phyloP scores from a whole-genome alignment of 2,888 invertebrate species.

The Drosophila fulvimacula region DNA sequence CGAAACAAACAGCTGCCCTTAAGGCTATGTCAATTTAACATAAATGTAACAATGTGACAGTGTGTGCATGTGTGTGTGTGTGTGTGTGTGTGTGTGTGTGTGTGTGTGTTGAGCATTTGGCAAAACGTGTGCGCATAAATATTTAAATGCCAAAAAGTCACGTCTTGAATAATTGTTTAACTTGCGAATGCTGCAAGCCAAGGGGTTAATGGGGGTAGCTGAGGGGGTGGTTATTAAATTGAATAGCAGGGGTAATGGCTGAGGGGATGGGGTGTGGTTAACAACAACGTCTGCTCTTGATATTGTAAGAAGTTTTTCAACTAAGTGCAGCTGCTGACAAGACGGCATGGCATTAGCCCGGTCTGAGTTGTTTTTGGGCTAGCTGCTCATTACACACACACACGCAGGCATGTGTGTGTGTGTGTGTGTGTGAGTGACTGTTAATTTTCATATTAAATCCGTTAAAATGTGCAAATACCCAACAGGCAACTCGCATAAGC shows the following conservation, averaged over 20 bases:
- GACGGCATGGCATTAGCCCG: conserved; percentile 27
- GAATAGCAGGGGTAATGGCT: background rate
- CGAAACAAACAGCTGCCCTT: conserved; percentile 28
- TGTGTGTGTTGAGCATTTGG: conserved; percentile 32
- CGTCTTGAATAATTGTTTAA: conserved; percentile 78
- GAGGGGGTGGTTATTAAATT: conserved; percentile 3
- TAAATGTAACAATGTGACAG: conserved; percentile 55
- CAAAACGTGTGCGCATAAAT: conserved; percentile 73
- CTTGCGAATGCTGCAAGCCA: conserved; percentile 39
- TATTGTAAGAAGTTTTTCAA: conserved; percentile 74
- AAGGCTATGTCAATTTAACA: conserved; percentile 27
- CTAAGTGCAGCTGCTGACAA: conserved; percentile 71
- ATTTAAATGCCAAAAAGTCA: conserved; percentile 79
- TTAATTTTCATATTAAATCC: conserved; percentile 78
- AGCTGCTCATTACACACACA: conserved; percentile 61
- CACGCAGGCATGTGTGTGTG: conserved; percentile 4
- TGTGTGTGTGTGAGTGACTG: conserved; percentile 49
- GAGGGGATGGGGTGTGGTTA: background rate
- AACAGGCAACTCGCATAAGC: conserved; percentile 62
- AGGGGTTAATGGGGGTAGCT: conserved; percentile 23
- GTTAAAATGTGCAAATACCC: conserved; percentile 79
- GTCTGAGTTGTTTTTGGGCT: conserved; percentile 33
- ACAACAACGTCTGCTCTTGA: conserved; percentile 47
- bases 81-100: conserved; percentile 13
- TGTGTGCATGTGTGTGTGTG: conserved; percentile 17